These are phyloP conservation scores for Rotaria sp. DNA, from an alignment of 2,888 invertebrate species.

Conservation along the genomic window DNA sequence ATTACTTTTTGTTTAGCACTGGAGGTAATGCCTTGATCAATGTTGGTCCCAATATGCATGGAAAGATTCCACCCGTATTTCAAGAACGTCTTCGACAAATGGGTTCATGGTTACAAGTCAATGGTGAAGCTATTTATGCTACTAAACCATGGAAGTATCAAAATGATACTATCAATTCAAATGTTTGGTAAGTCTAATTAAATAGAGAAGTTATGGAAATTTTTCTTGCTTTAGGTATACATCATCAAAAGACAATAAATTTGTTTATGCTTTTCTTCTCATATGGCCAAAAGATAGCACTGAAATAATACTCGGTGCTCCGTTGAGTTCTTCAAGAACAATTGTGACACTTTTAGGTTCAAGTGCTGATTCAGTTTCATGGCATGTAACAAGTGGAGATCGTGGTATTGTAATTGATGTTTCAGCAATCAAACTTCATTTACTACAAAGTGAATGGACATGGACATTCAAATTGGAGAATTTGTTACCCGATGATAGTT, in stretches of 20 bases:
- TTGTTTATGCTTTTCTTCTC: neutral
- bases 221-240: neutral
- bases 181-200: constrained; percentile 65
- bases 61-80: constrained; percentile 74
- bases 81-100: constrained; percentile 73
- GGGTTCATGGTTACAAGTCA: constrained; percentile 72
- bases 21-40: constrained; percentile 71
- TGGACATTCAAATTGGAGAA: neutral
- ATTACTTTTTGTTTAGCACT: constrained; percentile 46
- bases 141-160: constrained; percentile 72
- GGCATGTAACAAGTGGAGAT: neutral
- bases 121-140: constrained; percentile 77
- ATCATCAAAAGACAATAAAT: neutral
- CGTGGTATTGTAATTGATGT: neutral
- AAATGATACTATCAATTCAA: constrained; percentile 65
- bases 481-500: neutral
- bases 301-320: neutral
- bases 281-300: neutral
- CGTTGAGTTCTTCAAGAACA: neutral
- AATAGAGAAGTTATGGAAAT: neutral
- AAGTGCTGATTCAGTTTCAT: neutral
- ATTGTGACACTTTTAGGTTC: neutral
- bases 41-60: constrained; percentile 80
- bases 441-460: neutral
- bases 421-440: neutral